A percentile compares a stretch with the other conserved stretches of the same genome.
Evolutionary conservation across 2,888 invertebrate genomes (phyloP).

Genomic region (Melolontha melolontha): DNA sequence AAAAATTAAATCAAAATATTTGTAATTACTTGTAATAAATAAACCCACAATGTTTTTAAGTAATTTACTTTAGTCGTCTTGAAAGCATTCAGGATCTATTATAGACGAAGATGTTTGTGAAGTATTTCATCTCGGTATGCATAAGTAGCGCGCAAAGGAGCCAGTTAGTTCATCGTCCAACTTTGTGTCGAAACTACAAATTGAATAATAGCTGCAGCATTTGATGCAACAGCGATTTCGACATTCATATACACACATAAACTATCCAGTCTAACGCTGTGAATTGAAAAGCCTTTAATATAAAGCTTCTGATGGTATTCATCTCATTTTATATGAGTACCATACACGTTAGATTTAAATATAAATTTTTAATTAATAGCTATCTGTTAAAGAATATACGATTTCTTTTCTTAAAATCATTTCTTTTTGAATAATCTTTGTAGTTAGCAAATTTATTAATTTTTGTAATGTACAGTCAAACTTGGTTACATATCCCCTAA

Average conservation of each 20-base stretch:
- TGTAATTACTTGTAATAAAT: too few relatives aligned
- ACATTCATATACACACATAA: constrained; percentile 47
- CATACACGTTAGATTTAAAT: background rate
- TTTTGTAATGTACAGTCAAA: too few relatives aligned
- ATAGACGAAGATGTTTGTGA: constrained; percentile 10
- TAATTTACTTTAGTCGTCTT: background rate
- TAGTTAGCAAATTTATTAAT: too few relatives aligned
- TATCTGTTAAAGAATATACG: too few relatives aligned
- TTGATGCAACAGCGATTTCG: constrained; percentile 53
- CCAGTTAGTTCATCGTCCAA: constrained; percentile 48
- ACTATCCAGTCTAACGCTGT: constrained; percentile 12
- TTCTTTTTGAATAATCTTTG: too few relatives aligned
- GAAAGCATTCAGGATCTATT: background rate
- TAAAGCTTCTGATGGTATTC: constrained; percentile 10
- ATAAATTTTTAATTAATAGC: constrained; percentile 1
- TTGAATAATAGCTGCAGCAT: constrained; percentile 56
- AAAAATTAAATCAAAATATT: too few relatives aligned
- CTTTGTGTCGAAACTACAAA: constrained; percentile 51
- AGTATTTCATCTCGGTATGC: constrained; percentile 21
- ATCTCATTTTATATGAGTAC: constrained; percentile 4
- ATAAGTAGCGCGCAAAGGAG: constrained; percentile 18
- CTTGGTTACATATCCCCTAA: too few relatives aligned
- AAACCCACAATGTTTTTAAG: background rate
- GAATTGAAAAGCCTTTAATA: constrained; percentile 17
- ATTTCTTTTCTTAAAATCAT: too few relatives aligned